phyloP scores from a whole-genome alignment of 2,888 invertebrate genomes.

The Muschampia plurimacula region DNA sequence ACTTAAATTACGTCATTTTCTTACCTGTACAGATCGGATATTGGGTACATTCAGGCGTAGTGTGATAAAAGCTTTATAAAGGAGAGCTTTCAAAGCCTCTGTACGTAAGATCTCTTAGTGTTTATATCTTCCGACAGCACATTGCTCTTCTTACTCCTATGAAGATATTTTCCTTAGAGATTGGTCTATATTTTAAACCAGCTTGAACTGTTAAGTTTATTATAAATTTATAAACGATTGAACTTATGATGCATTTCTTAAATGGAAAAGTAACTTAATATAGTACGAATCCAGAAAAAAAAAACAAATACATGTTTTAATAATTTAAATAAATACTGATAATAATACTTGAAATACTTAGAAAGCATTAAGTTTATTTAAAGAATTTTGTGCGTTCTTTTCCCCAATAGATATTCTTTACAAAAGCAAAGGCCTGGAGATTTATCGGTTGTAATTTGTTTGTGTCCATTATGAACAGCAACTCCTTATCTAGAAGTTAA shows the following conservation, averaged over 20 bases:
- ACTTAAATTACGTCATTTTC: neutral
- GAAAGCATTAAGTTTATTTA: neutral
- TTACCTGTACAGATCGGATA: neutral
- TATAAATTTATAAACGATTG: neutral
- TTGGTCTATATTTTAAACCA: neutral
- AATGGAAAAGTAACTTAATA: neutral
- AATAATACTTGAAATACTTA: too few relatives aligned
- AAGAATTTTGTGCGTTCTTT: neutral
- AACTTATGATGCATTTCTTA: neutral
- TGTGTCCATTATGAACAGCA: neutral
- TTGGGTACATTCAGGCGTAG: neutral
- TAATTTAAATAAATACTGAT: too few relatives aligned
- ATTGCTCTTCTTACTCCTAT: neutral
- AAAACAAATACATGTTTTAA: neutral
- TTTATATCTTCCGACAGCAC: slow-evolving; percentile 10
- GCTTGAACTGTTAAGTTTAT: neutral
- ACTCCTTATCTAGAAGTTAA: neutral
- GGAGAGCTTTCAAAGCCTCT: slow-evolving; percentile 10
- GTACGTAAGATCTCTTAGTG: neutral
- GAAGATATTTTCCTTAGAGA: neutral
- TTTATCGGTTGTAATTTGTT: slow-evolving; percentile 1
- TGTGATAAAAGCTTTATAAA: slow-evolving; percentile 10
- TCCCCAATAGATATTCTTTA: neutral
- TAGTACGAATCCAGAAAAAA: neutral
- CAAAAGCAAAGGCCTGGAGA: neutral